Evolutionary conservation across 2,113 vertebrate genomes (phyloP).

Genomic region (Eclectus roratus): DNA sequence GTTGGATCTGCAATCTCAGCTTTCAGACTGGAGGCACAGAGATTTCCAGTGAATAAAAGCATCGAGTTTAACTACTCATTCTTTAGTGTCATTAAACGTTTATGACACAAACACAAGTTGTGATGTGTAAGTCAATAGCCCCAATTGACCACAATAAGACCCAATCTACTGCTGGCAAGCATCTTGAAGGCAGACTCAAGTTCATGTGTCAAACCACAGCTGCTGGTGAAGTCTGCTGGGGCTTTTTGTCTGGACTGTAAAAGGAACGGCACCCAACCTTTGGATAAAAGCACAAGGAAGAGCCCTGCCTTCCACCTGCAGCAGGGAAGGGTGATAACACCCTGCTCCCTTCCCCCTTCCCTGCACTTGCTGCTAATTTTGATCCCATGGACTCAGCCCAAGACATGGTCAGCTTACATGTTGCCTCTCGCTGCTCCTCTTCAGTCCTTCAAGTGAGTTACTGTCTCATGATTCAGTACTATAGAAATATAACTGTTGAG

Average conservation of each 20-base stretch:
- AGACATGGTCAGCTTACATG: constrained; percentile 47
- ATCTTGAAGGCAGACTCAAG: background rate
- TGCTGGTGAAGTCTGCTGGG: background rate
- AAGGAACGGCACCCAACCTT: background rate
- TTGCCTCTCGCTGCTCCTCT: background rate
- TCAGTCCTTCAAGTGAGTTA: constrained; percentile 36
- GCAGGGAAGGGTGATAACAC: background rate
- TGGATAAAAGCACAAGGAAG: background rate
- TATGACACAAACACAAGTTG: background rate
- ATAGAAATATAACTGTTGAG: constrained; percentile 57
- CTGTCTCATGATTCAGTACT: constrained; percentile 57
- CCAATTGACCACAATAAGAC: background rate
- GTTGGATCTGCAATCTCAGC: background rate
- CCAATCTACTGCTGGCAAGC: background rate
- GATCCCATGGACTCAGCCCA: constrained; percentile 25
- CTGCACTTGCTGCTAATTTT: constrained; percentile 52
- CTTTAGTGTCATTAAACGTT: background rate
- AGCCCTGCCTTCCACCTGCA: background rate
- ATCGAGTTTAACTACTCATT: background rate
- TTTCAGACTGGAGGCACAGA: background rate
- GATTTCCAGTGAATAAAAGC: background rate
- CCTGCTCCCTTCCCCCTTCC: background rate
- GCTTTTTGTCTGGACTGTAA: background rate
- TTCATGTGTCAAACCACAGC: fast-evolving
- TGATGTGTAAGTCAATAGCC: background rate